Evolutionary conservation across 2,113 vertebrate species (phyloP).

Genomic region (Myotis yumanensis): DNA sequence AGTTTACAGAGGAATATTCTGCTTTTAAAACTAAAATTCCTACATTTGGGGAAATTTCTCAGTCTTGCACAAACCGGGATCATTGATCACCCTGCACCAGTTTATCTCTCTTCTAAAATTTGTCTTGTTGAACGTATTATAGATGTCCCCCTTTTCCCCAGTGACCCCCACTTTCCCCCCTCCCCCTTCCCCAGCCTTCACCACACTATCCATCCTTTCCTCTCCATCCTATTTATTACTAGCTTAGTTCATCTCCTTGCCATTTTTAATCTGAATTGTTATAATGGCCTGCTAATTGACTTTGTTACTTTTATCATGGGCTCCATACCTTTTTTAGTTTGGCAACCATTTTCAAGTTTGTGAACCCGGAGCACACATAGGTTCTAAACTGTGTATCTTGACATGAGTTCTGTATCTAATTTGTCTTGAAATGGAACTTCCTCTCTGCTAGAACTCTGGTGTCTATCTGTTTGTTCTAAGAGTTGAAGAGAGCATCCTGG

Average conservation of each 20-base stretch:
- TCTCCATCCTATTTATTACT: not conserved
- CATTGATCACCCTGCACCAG: not conserved
- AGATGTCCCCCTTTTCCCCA: too few relatives aligned
- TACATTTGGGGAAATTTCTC: not conserved
- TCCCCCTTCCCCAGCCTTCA: too few relatives aligned
- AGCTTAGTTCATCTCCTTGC: not conserved
- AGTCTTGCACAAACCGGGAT: not conserved
- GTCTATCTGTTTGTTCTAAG: not conserved
- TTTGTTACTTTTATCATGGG: not conserved
- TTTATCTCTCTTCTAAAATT: not conserved
- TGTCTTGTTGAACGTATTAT: too few relatives aligned
- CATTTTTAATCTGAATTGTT: not conserved
- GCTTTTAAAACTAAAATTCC: not conserved
- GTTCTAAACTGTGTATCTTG: not conserved
- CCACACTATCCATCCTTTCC: not conserved
- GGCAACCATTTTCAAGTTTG: not conserved
- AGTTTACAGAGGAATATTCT: not conserved
- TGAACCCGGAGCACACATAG: not conserved
- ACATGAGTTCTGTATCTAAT: not conserved
- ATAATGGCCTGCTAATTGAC: not conserved
- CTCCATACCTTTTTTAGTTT: not conserved
- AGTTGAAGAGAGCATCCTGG: not conserved
- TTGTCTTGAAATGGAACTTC: not conserved
- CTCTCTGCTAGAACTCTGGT: not conserved
- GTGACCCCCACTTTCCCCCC: too few relatives aligned